phyloP scores from a whole-genome alignment of 2,113 vertebrate species.

The Istiophorus platypterus region DNA sequence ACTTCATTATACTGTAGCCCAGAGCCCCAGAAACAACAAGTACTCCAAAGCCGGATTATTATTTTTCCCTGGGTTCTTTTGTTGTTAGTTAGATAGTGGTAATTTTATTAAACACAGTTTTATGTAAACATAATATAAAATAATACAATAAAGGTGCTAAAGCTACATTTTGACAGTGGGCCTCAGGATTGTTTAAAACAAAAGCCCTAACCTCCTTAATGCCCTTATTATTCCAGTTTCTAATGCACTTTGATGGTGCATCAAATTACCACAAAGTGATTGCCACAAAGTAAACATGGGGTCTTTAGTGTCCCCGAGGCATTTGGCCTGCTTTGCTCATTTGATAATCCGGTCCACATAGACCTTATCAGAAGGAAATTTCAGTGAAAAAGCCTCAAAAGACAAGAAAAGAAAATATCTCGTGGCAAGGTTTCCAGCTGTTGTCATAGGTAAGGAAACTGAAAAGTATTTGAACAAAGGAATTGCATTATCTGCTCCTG shows the following conservation, averaged over 20 bases:
- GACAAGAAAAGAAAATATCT: background rate
- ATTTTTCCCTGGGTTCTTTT: background rate
- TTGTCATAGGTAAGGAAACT: background rate
- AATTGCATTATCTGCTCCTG: background rate
- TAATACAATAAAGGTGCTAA: background rate
- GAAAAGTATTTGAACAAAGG: background rate
- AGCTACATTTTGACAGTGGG: background rate
- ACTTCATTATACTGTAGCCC: background rate
- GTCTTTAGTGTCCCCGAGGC: background rate
- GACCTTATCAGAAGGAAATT: constrained; percentile 2
- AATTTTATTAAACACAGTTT: background rate
- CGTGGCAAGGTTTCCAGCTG: background rate
- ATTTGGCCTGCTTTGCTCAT: constrained; percentile 1
- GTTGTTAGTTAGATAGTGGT: background rate
- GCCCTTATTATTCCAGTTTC: background rate
- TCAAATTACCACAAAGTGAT: constrained; percentile 6
- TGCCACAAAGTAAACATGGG: constrained; percentile 11
- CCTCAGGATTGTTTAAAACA: too few species aligned
- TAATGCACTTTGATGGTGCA: background rate
- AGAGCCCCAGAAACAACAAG: background rate
- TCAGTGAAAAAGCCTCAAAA: background rate
- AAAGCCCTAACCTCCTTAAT: background rate
- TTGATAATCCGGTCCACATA: background rate
- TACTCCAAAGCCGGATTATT: background rate
- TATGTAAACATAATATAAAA: background rate